phyloP scores from a whole-genome alignment of 2,797 vertebrate genomes.

The Aeoliscus strigatus region DNA sequence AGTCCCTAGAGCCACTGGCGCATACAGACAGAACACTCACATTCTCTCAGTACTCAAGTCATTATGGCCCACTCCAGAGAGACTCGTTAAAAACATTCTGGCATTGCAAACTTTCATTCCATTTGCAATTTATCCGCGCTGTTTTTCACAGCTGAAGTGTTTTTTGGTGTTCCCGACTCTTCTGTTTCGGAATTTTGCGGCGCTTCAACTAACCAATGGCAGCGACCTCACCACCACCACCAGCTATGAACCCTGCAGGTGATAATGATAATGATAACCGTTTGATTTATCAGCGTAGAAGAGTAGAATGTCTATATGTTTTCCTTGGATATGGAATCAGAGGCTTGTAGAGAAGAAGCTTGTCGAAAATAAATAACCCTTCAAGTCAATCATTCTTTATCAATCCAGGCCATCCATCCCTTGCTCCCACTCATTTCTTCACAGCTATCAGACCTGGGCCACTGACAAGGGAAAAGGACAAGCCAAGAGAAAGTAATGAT shows the following conservation, averaged over 20 bases:
- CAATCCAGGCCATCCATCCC: conserved; percentile 57
- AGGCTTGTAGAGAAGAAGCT: no score
- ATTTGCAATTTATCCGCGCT: conserved; percentile 59
- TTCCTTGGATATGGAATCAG: conserved; percentile 14
- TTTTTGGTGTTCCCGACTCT: conserved; percentile 39
- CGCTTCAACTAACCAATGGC: conserved; percentile 7
- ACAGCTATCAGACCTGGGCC: conserved; percentile 51
- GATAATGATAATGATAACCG: no score
- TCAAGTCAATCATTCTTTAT: conserved; percentile 48
- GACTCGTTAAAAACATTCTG: conserved; percentile 68
- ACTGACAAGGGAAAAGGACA: conserved; percentile 54
- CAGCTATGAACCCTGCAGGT: conserved; percentile 25
- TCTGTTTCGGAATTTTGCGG: conserved; percentile 35
- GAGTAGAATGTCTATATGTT: conserved; percentile 5
- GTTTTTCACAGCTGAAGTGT: conserved; percentile 65
- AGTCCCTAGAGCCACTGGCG: conserved; percentile 56
- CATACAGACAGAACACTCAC: conserved; percentile 40
- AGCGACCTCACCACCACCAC: conserved; percentile 16
- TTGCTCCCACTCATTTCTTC: conserved; percentile 39
- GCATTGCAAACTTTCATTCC: conserved; percentile 68
- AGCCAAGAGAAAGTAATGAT: conserved; percentile 65
- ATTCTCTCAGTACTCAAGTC: conserved; percentile 41
- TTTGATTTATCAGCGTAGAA: conserved; percentile 19
- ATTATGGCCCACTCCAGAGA: conserved; percentile 62
- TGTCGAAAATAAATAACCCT: conserved; percentile 29